A percentile compares a stretch with the other conserved stretches of the same genome.
Conservation (phyloP, 2,888 invertebrate species). For the Erebia palarica region DNA sequence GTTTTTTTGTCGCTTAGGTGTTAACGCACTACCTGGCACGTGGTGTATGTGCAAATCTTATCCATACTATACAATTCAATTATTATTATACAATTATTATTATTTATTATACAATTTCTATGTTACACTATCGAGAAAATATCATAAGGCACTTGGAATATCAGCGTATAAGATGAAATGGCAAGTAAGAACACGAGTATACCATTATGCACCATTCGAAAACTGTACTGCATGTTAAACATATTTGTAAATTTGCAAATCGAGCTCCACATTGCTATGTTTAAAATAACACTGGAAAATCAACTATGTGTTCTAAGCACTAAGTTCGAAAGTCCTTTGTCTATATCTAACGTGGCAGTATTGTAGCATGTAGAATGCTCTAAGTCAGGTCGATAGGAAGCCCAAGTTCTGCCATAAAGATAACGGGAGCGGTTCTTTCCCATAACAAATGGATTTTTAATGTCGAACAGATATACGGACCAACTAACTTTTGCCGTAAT, state of each 20-base stretch:
- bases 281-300: not conserved
- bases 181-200: not conserved
- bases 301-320: not conserved
- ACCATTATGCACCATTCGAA: not conserved
- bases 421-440: conserved; percentile 65
- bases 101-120: no score
- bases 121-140: no score
- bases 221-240: not conserved
- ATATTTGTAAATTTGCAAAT: conserved; percentile 17
- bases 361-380: conserved; percentile 34
- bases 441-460: conserved; percentile 74
- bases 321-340: conserved; percentile 1
- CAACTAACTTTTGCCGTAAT: conserved; percentile 37
- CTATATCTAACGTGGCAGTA: not conserved
- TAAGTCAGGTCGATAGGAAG: conserved; percentile 42
- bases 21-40: no score
- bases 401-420: conserved; percentile 69
- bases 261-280: not conserved
- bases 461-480: conserved; percentile 55
- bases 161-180: not conserved
- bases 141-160: no score
- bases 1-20: no score
- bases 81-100: no score
- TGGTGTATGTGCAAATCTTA: no score
- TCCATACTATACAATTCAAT: no score